Base-by-base conservation (phyloP, 2,888 invertebrate genomes). In the Colletes collaris region DNA sequence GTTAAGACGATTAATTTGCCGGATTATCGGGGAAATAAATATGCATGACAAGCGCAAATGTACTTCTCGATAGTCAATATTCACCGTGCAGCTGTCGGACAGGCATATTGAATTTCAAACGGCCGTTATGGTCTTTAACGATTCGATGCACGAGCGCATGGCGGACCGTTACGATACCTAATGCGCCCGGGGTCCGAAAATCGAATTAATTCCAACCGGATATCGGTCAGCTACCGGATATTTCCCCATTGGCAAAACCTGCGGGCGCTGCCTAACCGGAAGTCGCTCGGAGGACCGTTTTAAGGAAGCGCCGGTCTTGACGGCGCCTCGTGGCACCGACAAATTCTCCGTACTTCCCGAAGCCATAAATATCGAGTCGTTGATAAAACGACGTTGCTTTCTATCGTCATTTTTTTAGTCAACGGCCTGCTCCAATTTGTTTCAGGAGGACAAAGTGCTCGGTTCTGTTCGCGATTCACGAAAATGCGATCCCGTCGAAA, bases 131-230 rank as follows among this genome's bases (percentile, higher is more conserved):
- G 75, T 74, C 82, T 66, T 88, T 85, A 78, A 70, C 75, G 74
- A 88, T 87, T 84, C 88, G 67, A 67, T 53, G 76, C 88, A 86
- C 87, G 88, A 75, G 58, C 66, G 62, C 58, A 52, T 62, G 40
- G 13, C 62, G 49, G 55, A 27, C 73, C 79, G 83, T 85, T 80
- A 81, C 82, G 81, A 86, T 85, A 79, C 76, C 76, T 71, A 86
- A 82, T 74, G 76, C 79, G 79, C 49, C 53, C 56, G 46, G 37
- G 68, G 76, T 62, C 64, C 81, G 82, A 79, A 81, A 86, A 83
- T 63, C 78, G 73, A 88, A 87, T 88, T 86, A 85, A 88, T 88
- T 84, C 81, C 72, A 58, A 67, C 79, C 83, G 86, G 82, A 85
- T 84, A 87, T 83, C 86, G 86, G 70, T 70, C 79, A 70, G 55